Percentiles rank a stretch among this genome's conserved stretches.
These are phyloP conservation scores for Scolopax rusticola DNA, from an alignment of 2,797 vertebrate genomes.

Conservation along the genomic window DNA sequence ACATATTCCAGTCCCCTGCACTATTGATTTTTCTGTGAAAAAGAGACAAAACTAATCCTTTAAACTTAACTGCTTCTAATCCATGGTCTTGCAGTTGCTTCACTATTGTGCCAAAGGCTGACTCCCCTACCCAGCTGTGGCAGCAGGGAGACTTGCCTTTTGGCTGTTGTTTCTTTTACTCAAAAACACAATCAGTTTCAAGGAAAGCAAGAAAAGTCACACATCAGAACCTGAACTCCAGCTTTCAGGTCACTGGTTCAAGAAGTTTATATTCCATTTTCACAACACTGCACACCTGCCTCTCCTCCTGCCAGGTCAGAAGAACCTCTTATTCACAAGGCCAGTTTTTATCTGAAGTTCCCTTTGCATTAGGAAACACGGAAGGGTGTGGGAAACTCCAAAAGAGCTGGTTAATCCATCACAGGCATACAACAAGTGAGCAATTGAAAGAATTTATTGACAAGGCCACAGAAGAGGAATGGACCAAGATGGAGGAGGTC, in stretches of 20 bases:
- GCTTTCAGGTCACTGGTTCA: background rate
- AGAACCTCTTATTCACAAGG: background rate
- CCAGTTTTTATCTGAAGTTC: background rate
- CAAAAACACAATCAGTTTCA: background rate
- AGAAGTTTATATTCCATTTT: background rate
- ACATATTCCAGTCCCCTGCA: constrained; percentile 21
- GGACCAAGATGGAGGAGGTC: background rate
- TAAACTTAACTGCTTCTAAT: constrained; percentile 14
- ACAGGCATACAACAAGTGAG: background rate
- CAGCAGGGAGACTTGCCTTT: background rate
- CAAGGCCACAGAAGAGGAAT: background rate
- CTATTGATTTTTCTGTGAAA: constrained; percentile 71
- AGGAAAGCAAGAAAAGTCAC: background rate
- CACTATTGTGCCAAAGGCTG: background rate
- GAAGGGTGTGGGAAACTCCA: background rate
- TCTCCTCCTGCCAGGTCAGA: background rate
- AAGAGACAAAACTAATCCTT: constrained; percentile 70
- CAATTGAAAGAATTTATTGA: constrained; percentile 43
- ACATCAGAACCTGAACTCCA: background rate
- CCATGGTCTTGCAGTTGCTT: background rate
- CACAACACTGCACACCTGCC: background rate
- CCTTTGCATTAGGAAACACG: background rate
- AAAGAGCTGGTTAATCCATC: background rate
- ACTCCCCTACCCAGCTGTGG: background rate
- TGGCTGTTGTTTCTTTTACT: constrained; percentile 15